phyloP scores from a whole-genome alignment of 2,113 vertebrate species.

The Triplophysa siluroides region DNA sequence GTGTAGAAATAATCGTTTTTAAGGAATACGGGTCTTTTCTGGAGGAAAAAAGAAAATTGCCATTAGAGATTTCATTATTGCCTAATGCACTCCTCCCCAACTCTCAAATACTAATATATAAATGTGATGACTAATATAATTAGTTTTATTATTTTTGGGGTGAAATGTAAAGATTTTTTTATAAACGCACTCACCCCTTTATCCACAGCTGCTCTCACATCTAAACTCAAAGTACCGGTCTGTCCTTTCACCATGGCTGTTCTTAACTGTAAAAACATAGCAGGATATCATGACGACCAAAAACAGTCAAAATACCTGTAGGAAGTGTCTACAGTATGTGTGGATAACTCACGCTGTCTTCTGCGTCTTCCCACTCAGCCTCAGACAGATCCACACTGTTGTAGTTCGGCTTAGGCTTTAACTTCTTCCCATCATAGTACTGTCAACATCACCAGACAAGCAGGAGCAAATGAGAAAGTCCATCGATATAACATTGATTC shows the following conservation, averaged over 20 bases:
- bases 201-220: constrained; percentile 85
- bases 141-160: too few relatives aligned
- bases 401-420: constrained; percentile 94
- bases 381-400: constrained; percentile 96
- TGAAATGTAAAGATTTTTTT: neutral
- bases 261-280: constrained; percentile 77
- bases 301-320: neutral
- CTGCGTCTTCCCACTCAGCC: constrained; percentile 92
- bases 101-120: too few relatives aligned
- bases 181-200: constrained; percentile 80
- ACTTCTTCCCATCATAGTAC: constrained; percentile 92
- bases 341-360: constrained; percentile 76
- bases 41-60: constrained; percentile 30
- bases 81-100: too few relatives aligned
- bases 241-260: constrained; percentile 92
- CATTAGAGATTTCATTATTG: neutral
- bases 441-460: constrained; percentile 53
- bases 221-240: constrained; percentile 82
- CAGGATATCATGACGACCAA: neutral
- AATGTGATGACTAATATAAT: too few relatives aligned
- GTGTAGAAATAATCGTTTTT: constrained; percentile 94
- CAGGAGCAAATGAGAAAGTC: neutral
- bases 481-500: neutral
- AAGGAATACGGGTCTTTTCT: constrained; percentile 90
- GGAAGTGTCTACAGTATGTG: neutral